Conservation (phyloP, 2,888 invertebrate species). For the Linnaemya tessellans region DNA sequence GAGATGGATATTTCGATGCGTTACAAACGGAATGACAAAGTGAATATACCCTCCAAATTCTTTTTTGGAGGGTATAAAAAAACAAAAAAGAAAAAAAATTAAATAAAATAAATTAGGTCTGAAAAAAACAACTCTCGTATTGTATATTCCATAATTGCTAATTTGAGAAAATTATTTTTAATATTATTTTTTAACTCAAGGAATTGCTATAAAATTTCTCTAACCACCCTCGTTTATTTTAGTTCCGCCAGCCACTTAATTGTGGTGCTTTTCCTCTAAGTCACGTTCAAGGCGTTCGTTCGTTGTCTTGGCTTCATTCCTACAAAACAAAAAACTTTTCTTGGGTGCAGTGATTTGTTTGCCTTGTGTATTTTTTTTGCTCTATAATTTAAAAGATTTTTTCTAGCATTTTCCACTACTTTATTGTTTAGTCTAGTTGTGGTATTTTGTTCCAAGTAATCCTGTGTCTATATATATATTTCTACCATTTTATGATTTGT, state of each 20-base stretch:
- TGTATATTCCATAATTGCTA: too few species aligned
- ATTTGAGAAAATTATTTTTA: too few species aligned
- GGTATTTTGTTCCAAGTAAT: constrained; percentile 24
- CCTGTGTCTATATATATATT: constrained; percentile 1
- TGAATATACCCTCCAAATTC: too few species aligned
- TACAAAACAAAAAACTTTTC: neutral
- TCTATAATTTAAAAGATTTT: constrained; percentile 33
- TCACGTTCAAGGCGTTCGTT: constrained; percentile 44
- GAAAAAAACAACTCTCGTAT: too few species aligned
- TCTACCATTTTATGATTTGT: constrained; percentile 67
- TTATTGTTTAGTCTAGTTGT: constrained; percentile 18
- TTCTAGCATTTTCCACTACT: constrained; percentile 14
- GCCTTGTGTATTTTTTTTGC: neutral
- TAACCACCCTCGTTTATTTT: neutral
- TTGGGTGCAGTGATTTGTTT: constrained; percentile 49
- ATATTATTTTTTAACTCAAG: too few species aligned
- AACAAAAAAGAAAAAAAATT: too few species aligned
- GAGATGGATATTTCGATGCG: too few species aligned
- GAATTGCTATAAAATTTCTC: too few species aligned
- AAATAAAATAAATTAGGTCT: too few species aligned
- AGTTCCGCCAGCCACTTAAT: neutral
- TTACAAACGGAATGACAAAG: too few species aligned
- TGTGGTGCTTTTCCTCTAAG: constrained; percentile 6
- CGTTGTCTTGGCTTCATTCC: constrained; percentile 5
- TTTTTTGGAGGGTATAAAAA: too few species aligned